A percentile compares a stretch with the other conserved stretches of the same genome.
These are phyloP conservation scores for Tympanuchus pallidicinctus DNA, from an alignment of 2,113 vertebrate genomes.

Conservation along the genomic window DNA sequence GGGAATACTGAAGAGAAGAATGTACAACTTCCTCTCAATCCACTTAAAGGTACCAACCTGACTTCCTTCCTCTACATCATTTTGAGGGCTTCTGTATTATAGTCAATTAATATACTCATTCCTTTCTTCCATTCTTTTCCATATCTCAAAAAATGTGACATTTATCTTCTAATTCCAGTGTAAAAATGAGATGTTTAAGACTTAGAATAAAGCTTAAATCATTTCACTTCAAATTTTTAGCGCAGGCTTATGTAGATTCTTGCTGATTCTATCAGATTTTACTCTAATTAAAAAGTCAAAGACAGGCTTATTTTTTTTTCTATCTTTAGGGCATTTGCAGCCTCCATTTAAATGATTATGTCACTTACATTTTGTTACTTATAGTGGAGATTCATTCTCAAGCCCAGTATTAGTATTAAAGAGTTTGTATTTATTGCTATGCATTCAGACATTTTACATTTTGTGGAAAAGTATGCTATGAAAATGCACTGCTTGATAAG, in stretches of 20 bases:
- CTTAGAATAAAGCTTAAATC: slow-evolving; percentile 65
- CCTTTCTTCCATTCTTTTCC: slow-evolving; percentile 47
- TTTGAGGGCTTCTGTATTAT: not conserved
- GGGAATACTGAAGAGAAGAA: not conserved
- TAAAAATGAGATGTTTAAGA: slow-evolving; percentile 3
- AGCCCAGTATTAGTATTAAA: not conserved
- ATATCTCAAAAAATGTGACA: slow-evolving; percentile 71
- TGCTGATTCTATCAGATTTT: not conserved
- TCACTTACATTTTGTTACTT: not conserved
- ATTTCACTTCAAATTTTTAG: slow-evolving; percentile 24
- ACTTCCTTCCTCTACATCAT: not conserved
- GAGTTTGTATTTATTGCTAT: not conserved
- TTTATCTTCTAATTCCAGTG: slow-evolving; percentile 74
- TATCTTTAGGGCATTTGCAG: not conserved
- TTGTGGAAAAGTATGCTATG: not conserved
- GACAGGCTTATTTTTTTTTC: not conserved
- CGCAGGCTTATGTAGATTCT: not conserved
- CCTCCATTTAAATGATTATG: not conserved
- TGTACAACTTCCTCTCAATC: not conserved
- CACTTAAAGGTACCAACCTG: not conserved
- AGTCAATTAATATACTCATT: not conserved
- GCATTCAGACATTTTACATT: not conserved
- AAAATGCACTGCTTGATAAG: not conserved
- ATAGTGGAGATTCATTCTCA: not conserved
- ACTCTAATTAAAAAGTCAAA: slow-evolving; percentile 35